Percentiles rank a stretch among this genome's conserved stretches.
phyloP scores from a whole-genome alignment of 2,113 vertebrate species.

The Datnioides undecimradiatus region DNA sequence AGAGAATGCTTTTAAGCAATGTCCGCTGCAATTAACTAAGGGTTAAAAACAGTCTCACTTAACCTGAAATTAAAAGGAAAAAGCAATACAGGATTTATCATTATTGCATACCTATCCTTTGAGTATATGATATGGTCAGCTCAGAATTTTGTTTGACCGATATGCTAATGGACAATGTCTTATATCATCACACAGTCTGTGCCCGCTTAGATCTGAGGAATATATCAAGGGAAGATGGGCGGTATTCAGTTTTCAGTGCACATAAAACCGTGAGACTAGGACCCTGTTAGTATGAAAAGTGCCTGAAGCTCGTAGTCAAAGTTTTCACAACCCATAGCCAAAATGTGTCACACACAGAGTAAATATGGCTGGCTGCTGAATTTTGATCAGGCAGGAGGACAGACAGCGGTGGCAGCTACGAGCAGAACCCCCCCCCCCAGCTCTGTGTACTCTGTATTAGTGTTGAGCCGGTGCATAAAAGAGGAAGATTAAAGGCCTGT shows the following conservation, averaged over 20 bases:
- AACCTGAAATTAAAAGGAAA: neutral
- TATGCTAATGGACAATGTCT: constrained; percentile 25
- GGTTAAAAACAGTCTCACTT: neutral
- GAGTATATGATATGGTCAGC: constrained; percentile 1
- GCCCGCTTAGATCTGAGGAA: constrained; percentile 46
- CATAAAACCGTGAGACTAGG: constrained; percentile 43
- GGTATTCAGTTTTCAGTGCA: constrained; percentile 55
- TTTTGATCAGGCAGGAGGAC: constrained; percentile 70
- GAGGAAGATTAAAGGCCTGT: constrained; percentile 63
- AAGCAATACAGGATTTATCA: neutral
- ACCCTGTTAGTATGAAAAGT: constrained; percentile 59
- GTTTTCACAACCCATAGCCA: constrained; percentile 65
- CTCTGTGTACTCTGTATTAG: constrained; percentile 52
- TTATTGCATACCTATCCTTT: neutral
- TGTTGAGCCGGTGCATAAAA: constrained; percentile 62
- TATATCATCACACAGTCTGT: constrained; percentile 34
- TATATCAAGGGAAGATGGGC: constrained; percentile 49
- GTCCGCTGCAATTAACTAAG: neutral
- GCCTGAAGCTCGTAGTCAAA: constrained; percentile 67
- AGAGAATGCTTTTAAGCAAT: constrained; percentile 3
- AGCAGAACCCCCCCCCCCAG: neutral
- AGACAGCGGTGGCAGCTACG: constrained; percentile 36
- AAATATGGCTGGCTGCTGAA: constrained; percentile 62
- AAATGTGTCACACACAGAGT: constrained; percentile 53
- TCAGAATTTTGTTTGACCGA: neutral